These are phyloP conservation scores for Neuroscelio doddi DNA, from an alignment of 2,888 invertebrate genomes.

Conservation along the genomic window DNA sequence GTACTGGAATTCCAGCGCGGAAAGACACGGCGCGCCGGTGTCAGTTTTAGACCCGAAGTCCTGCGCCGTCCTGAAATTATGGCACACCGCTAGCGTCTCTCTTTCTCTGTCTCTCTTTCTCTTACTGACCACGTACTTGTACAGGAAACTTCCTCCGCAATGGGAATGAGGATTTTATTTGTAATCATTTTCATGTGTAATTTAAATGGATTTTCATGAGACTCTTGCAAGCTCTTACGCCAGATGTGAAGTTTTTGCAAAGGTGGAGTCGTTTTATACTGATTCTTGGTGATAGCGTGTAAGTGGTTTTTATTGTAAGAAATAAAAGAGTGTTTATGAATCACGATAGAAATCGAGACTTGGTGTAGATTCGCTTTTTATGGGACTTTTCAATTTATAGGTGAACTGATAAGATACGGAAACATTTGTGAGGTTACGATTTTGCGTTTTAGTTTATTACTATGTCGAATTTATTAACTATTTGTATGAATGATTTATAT, in stretches of 20 bases:
- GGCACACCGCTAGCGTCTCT: slow-evolving; percentile 1
- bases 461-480: no score
- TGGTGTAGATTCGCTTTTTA: no score
- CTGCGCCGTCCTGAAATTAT: slow-evolving; percentile 22
- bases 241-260: slow-evolving; percentile 17
- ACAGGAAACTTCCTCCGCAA: slow-evolving; percentile 20
- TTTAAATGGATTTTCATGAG: slow-evolving; percentile 34
- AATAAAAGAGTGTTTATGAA: no score
- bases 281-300: slow-evolving; percentile 11
- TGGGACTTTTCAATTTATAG: no score
- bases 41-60: slow-evolving; percentile 19
- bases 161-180: slow-evolving; percentile 28
- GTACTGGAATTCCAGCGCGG: slow-evolving; percentile 30
- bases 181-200: slow-evolving; percentile 26
- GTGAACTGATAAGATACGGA: no score
- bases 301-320: no score
- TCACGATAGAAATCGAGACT: no score
- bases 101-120: background rate
- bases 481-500: no score
- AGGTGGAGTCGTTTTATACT: slow-evolving; percentile 18
- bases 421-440: no score
- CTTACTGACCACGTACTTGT: slow-evolving; percentile 2
- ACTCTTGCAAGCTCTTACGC: slow-evolving; percentile 5
- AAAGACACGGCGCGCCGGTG: slow-evolving; percentile 11
- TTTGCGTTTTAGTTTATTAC: no score